phyloP scores from a whole-genome alignment of 2,113 vertebrate species.

The Dipodomys merriami region DNA sequence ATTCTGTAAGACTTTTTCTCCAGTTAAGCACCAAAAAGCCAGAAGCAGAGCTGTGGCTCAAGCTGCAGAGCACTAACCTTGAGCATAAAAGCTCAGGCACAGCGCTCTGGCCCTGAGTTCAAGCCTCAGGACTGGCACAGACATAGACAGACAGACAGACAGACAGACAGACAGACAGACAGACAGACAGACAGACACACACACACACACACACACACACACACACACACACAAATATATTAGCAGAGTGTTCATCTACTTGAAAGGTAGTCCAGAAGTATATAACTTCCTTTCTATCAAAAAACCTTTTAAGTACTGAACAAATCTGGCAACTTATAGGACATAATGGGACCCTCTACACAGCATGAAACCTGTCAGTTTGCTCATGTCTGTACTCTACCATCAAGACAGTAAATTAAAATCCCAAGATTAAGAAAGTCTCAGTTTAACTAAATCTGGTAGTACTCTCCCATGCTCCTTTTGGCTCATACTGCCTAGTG shows the following conservation, averaged over 20 bases:
- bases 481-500: conserved; percentile 61
- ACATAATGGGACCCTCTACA: background rate
- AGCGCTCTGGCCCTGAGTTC: too few species aligned
- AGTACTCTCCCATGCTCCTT: conserved; percentile 49
- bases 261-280: background rate
- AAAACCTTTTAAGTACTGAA: background rate
- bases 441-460: conserved; percentile 63
- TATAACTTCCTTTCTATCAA: background rate
- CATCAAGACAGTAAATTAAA: conserved; percentile 31
- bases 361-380: background rate
- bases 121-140: too few species aligned
- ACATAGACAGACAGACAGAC: too few species aligned
- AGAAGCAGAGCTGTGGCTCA: too few species aligned
- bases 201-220: too few species aligned
- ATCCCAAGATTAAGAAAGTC: conserved; percentile 37
- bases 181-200: too few species aligned
- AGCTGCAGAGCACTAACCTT: too few species aligned
- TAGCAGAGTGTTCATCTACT: background rate
- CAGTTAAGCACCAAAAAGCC: too few species aligned
- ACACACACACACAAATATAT: too few species aligned
- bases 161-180: too few species aligned
- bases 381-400: conserved; percentile 8
- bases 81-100: too few species aligned
- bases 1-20: too few species aligned
- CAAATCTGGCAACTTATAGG: background rate